Conservation (phyloP, 2,797 vertebrate species). For the Tokudaia muenninki region DNA sequence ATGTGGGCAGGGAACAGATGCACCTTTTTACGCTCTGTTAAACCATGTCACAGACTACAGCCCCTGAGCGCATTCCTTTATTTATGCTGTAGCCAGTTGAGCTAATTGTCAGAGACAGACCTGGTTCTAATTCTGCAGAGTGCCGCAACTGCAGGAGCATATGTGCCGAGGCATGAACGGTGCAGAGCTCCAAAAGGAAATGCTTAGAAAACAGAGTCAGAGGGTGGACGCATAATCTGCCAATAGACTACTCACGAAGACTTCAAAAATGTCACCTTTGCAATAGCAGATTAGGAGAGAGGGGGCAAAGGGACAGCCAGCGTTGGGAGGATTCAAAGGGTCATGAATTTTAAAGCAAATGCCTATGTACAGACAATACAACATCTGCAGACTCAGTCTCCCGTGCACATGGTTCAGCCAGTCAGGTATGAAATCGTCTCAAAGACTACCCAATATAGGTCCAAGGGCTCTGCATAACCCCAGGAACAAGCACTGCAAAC, state of each 20-base stretch:
- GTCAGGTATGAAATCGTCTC: conserved; percentile 56
- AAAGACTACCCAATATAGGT: neutral
- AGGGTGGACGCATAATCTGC: neutral
- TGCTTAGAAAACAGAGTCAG: conserved; percentile 21
- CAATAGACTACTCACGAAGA: conserved; percentile 61
- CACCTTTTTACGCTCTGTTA: conserved; percentile 88
- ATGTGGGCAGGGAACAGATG: conserved; percentile 88
- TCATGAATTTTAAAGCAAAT: conserved; percentile 53
- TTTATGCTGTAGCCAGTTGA: conserved; percentile 86
- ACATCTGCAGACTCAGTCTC: neutral
- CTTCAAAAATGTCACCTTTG: conserved; percentile 49
- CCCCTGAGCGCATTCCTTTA: conserved; percentile 87
- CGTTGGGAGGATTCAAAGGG: neutral
- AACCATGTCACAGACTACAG: conserved; percentile 86
- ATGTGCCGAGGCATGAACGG: conserved; percentile 11
- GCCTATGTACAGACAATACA: conserved; percentile 16
- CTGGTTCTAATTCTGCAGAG: conserved; percentile 82
- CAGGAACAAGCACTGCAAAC: neutral
- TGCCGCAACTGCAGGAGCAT: conserved; percentile 59
- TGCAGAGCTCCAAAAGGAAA: conserved; percentile 50
- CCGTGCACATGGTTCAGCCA: neutral
- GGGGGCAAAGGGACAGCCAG: neutral
- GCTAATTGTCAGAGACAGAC: conserved; percentile 88
- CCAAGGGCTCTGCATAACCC: neutral
- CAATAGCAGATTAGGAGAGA: neutral